phyloP scores from a whole-genome alignment of 2,888 invertebrate species.

The Leucophenga maculata region DNA sequence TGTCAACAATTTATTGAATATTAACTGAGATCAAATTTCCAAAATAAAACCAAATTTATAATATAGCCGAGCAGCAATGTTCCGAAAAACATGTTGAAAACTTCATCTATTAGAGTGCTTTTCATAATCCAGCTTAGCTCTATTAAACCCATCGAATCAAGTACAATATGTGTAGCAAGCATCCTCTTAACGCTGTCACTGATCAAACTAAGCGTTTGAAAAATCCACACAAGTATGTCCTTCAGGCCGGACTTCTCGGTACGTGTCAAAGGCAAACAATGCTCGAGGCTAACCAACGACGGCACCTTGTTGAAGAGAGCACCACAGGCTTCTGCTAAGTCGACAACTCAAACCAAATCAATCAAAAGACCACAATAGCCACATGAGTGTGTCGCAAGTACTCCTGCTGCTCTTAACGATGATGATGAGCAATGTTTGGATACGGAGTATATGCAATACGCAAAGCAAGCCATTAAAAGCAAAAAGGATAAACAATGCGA shows the following conservation, averaged over 20 bases:
- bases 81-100: too few species aligned
- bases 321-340: neutral
- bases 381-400: slow-evolving; percentile 45
- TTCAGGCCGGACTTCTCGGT: neutral
- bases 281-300: slow-evolving; percentile 21
- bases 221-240: slow-evolving; percentile 1
- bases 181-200: too few species aligned
- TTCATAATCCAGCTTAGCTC: too few species aligned
- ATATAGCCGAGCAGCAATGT: too few species aligned
- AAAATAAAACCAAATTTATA: too few species aligned
- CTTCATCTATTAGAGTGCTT: too few species aligned
- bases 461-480: slow-evolving; percentile 48
- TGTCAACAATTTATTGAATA: too few species aligned
- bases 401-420: slow-evolving; percentile 33
- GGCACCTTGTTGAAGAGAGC: slow-evolving; percentile 3
- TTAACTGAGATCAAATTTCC: too few species aligned
- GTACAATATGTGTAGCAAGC: too few species aligned
- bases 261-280: slow-evolving; percentile 37
- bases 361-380: slow-evolving; percentile 13
- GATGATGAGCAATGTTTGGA: slow-evolving; percentile 22
- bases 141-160: too few species aligned
- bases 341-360: slow-evolving; percentile 20
- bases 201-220: neutral
- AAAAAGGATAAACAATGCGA: slow-evolving; percentile 52
- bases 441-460: slow-evolving; percentile 12